Evolutionary conservation across 35 echinoderm and acorn worm species (phyloP), one percentile per base, ranked within the genome.

Genomic region (Eucidaris tribuloides): DNA sequence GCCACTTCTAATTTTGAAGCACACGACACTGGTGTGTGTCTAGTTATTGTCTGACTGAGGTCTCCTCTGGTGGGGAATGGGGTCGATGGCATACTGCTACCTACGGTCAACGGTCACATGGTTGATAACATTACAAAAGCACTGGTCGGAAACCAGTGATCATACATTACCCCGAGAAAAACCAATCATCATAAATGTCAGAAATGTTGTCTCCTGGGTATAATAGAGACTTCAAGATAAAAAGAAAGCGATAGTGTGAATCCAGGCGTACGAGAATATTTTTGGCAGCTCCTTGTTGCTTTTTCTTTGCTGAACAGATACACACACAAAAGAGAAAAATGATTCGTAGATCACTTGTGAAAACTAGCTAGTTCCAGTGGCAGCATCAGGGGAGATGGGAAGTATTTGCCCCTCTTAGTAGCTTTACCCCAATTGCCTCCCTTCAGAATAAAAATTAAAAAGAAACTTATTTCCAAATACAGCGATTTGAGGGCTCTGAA

Each of bases 101-200:
- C n/a, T n/a, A n/a, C n/a, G 11, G 68, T 74, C 38, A 74, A n/a
- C 24, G 68, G 68, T 74, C 37, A 36, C 20, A 42, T 2, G 34
- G 68, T 74, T 74, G 35, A 74, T 17, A 25, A 74, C 29, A 38
- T 40, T 74, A 22, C 25, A 17, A 25, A 22, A 3, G 37, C 9
- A 7, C 35, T 24, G 68, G 1, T 40, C 34, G 11, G 68, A 22
- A n/a, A 20, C 24, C 34, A 11, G 41, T 33, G 68, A 22, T 20
- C 24, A 74, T 36, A 44, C 28, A 74, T 74, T 35, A 36, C 9
- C 3, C 13, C 28, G 68, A 22, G 14, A n/a, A n/a, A 74, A 74
- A 22, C 41, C 68, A 74, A 74, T 74, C 68, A 74, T 44, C 38
- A 74, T 74, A 74, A 74, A 27, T 74, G 68, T 74, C 68, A 44